Evolutionary conservation across 2,888 invertebrate genomes (phyloP).

Genomic region (Ophraella communa): DNA sequence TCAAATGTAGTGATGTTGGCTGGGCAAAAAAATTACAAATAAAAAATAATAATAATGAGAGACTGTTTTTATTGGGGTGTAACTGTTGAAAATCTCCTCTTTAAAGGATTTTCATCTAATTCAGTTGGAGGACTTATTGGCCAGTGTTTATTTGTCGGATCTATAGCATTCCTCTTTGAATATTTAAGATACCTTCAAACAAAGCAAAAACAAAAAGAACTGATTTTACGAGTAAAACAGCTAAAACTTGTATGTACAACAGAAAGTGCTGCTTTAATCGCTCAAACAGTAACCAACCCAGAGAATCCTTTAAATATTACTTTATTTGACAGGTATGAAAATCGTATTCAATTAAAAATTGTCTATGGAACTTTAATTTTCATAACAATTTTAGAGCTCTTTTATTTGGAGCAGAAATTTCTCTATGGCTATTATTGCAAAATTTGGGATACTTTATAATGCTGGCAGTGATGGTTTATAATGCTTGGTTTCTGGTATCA

Average conservation of each 20-base stretch:
- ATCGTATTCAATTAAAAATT: no score
- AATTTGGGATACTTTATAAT: conserved; percentile 73
- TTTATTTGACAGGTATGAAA: conserved; percentile 35
- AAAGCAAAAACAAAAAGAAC: conserved; percentile 57
- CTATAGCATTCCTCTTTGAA: conserved; percentile 69
- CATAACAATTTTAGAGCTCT: conserved; percentile 47
- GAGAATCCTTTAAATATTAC: conserved; percentile 51
- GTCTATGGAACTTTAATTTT: no score
- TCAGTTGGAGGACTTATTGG: conserved; percentile 64
- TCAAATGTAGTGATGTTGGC: background rate
- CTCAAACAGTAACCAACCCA: conserved; percentile 47
- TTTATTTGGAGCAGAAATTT: conserved; percentile 52
- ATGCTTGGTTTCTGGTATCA: conserved; percentile 71
- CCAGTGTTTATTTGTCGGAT: conserved; percentile 66
- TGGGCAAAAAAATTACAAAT: background rate
- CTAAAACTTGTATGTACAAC: conserved; percentile 54
- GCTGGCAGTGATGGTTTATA: conserved; percentile 77
- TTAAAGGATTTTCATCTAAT: conserved; percentile 67
- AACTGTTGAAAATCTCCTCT: conserved; percentile 69
- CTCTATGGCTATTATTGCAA: conserved; percentile 55
- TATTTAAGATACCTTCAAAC: conserved; percentile 62
- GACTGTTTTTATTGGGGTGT: conserved; percentile 55
- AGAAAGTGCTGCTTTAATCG: conserved; percentile 60
- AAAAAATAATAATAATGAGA: conserved; percentile 3
- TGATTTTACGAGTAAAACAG: conserved; percentile 54